Evolutionary conservation across 2,888 invertebrate genomes (phyloP).

Genomic region (Tetragonisca angustula): DNA sequence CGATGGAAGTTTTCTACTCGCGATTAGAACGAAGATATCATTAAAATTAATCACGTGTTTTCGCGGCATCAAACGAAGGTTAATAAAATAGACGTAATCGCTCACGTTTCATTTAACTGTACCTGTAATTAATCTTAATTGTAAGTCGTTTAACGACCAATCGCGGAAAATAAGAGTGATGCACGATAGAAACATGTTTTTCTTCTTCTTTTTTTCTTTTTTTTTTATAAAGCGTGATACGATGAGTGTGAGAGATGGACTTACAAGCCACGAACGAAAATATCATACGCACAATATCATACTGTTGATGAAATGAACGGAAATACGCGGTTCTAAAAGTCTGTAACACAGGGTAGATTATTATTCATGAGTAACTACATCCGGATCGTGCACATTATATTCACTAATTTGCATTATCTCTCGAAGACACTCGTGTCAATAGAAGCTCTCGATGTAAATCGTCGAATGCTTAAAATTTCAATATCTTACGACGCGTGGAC

Average conservation of each 20-base stretch:
- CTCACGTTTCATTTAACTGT: not conserved
- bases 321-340: conserved; percentile 34
- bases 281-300: conserved; percentile 1
- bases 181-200: no score
- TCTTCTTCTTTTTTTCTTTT: no score
- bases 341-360: conserved; percentile 62
- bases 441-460: conserved; percentile 39
- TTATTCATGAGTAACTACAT: conserved; percentile 69
- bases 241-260: not conserved
- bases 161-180: not conserved
- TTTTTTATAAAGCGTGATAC: no score
- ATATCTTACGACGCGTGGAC: not conserved
- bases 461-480: conserved; percentile 5
- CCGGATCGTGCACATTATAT: conserved; percentile 61
- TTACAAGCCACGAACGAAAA: conserved; percentile 2
- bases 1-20: conserved; percentile 1
- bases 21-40: not conserved
- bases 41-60: conserved; percentile 6
- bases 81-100: conserved; percentile 14
- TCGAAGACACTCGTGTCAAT: conserved; percentile 41
- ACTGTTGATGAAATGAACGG: conserved; percentile 26
- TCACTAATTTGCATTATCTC: conserved; percentile 56
- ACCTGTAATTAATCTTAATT: conserved; percentile 18
- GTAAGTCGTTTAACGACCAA: not conserved
- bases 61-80: conserved; percentile 6